These are phyloP conservation scores for Noctilio leporinus DNA, from an alignment of 2,113 vertebrate species.

Conservation along the genomic window DNA sequence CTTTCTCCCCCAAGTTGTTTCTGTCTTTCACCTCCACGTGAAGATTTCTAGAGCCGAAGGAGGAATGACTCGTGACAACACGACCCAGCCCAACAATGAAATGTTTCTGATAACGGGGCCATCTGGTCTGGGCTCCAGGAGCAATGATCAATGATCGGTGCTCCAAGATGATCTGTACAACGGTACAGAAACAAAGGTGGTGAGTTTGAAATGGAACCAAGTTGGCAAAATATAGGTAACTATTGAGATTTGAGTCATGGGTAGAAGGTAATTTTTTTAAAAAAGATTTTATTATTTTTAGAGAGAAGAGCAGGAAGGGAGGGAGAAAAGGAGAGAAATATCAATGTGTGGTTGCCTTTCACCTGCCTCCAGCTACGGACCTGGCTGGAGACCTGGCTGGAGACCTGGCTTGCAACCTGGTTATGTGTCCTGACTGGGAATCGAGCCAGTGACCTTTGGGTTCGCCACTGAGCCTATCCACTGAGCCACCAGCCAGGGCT, in stretches of 20 bases:
- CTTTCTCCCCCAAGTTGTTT: neutral
- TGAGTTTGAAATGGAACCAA: neutral
- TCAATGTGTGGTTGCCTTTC: no score
- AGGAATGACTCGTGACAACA: neutral
- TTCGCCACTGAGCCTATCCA: no score
- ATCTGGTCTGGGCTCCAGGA: no score
- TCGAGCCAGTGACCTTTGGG: no score
- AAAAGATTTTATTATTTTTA: no score
- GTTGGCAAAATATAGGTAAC: neutral
- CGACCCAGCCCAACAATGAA: neutral
- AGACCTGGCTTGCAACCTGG: no score
- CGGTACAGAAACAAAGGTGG: neutral
- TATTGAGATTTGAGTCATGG: neutral
- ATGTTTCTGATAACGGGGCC: neutral
- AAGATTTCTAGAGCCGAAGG: neutral
- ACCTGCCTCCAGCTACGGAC: no score
- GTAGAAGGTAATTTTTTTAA: neutral
- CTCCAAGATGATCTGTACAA: neutral
- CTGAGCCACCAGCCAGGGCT: no score
- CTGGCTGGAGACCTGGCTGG: no score
- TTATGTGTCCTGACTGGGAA: no score
- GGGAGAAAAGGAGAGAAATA: no score
- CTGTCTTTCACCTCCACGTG: neutral
- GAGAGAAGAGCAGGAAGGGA: no score
- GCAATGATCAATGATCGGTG: neutral